Evolutionary conservation across 2,113 vertebrate species (phyloP), one percentile per base, ranked within the genome.

Genomic region (Pachyramphus minor): DNA sequence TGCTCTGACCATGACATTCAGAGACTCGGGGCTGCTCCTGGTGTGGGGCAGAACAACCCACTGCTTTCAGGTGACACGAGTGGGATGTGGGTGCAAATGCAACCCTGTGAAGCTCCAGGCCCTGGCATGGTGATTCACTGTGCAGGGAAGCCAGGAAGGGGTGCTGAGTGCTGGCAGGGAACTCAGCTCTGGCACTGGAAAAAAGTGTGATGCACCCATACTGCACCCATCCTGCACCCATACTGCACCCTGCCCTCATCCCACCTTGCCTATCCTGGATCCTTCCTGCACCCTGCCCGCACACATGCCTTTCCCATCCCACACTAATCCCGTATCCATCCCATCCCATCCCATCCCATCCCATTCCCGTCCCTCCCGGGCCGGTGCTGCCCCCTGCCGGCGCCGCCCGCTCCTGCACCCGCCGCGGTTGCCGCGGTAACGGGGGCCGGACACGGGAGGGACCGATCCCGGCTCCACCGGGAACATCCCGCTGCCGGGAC

Each of bases 321-420:
- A 60, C 21, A 49, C 33, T 7, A 25, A 39, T 28, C 45, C 24
- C 49, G 25, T 49, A n/a, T 12, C 49, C 49, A 24, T 25, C 49
- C 49, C 49, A 50, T 64, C 62, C 62, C 31, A 67, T n/a, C 42
- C 64, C 39, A 14, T 31, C 23, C 39, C 37, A 1, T 31, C 2
- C 23, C 11, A 33, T 30, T 21, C 22, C 53, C 30, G 30, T 55
- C 53, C 53, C 30, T 33, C n/a, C 45, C 41, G 27, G 55, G 83
- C 69, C 19, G 18, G 87, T 94, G 89, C 95, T 93, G 97, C 97
- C 97, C 96, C 90, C 98, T 98, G 94, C 97, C 68, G 98, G 79
- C 53, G 9, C 11, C 3, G 3, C 11, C 1, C 1, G 42, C 11
- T 28, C 8, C 67, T 59, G 83, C 68, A 58, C 59, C 24, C 20